phyloP scores from a whole-genome alignment of 2,797 vertebrate species.

The Serranus cabrilla region DNA sequence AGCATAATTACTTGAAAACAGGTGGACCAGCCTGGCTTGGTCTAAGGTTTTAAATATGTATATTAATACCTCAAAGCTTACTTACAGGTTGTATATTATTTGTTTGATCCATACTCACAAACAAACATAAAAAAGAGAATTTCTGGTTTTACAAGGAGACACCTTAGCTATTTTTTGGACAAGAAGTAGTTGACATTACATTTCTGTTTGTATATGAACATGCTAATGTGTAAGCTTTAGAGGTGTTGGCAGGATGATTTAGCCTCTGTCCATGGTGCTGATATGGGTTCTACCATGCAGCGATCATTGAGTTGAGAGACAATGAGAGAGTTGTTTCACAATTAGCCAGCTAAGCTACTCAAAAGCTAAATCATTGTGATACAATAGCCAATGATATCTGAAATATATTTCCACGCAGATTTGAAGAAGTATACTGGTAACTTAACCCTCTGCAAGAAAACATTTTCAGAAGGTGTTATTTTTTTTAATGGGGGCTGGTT shows the following conservation, averaged over 20 bases:
- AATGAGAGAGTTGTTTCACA: too few relatives aligned
- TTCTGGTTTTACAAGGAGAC: too few relatives aligned
- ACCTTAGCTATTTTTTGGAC: too few relatives aligned
- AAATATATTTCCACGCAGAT: too few relatives aligned
- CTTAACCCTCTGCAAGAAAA: background rate
- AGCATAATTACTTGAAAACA: background rate
- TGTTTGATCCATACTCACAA: background rate
- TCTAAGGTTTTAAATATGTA: background rate
- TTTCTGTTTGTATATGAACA: background rate
- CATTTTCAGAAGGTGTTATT: too few relatives aligned
- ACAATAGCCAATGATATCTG: too few relatives aligned
- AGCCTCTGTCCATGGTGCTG: background rate
- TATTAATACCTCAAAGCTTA: background rate
- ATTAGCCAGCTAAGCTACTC: too few relatives aligned
- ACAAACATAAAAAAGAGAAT: background rate
- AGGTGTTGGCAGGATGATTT: background rate
- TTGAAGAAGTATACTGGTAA: background rate
- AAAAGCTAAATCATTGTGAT: too few relatives aligned
- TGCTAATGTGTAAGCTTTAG: slow-evolving; percentile 3
- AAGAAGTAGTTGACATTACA: too few relatives aligned
- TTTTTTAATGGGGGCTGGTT: too few relatives aligned
- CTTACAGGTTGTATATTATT: background rate
- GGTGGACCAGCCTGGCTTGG: background rate
- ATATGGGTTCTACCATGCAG: too few relatives aligned
- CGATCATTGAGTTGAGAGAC: too few relatives aligned